Base-by-base conservation (phyloP, 2,888 invertebrate species). In the Octonoba sinensis region DNA sequence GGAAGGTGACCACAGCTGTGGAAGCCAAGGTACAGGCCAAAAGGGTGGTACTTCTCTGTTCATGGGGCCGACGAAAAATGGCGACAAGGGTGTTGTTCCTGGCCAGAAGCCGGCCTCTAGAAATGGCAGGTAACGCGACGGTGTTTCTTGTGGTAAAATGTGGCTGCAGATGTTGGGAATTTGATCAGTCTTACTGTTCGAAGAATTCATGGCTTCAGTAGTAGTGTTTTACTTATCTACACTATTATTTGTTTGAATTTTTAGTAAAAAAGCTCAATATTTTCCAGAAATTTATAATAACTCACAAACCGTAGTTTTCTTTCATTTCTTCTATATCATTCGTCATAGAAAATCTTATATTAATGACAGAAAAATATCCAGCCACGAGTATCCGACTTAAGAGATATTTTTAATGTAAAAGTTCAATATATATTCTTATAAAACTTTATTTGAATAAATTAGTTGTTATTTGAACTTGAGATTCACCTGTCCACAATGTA, bases 1-100 rank as follows among this genome's bases (percentile, higher is more conserved):
- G 11, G 62, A 4, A n/a, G 59, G 44, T 8, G 70, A 22, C 79
- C 79, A 81, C n/a, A 81, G 27, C 13, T 81, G 79, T 13, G 79
- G 79, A 36, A 81, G 24, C 79, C 79, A 81, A 0, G 79, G 79
- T 13, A 81, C 73, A 8, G 79, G 79, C 79, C 79, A 81, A 24
- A 81, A 81, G 1, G 67, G 73, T 0, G 79, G 79, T 8, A 73
- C 67, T 18, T 81, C 79, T 12, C 79, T 44, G 47, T 59, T 59
- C 47, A 70, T 46, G 3, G 70, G 54, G 22, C 73, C 73, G 62
- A 81, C 64, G 46, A 73, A 69, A 36, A 79, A 81, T 13, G 79
- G 79, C 0, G 73, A 69, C 0, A 72, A 3, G 13, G 73, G 22
- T 8, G 22, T 47, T 18, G 22, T 46, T 13, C 27, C 62, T 11